Percentiles rank a stretch among this genome's conserved stretches.
Evolutionary conservation across 2,797 vertebrate species (phyloP).

Genomic region (Molossus molossus): DNA sequence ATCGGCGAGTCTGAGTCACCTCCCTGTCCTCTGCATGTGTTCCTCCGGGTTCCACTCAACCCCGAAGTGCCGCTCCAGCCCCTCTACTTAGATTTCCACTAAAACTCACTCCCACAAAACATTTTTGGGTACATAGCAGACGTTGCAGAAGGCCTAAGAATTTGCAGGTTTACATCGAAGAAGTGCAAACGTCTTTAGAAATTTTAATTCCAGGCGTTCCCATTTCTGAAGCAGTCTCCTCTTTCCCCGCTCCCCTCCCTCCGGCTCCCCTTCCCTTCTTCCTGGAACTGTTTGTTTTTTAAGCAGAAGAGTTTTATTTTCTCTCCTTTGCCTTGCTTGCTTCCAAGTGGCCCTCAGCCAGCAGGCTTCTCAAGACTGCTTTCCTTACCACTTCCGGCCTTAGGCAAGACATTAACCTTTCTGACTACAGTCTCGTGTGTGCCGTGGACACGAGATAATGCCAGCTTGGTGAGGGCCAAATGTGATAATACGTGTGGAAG

Average conservation of each 20-base stretch:
- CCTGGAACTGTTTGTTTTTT: not conserved
- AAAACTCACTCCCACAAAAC: not conserved
- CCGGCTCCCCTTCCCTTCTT: not conserved
- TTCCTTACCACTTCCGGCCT: not conserved
- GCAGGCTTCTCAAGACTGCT: not conserved
- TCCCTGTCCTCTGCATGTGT: fast-evolving
- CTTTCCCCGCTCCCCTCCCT: not conserved
- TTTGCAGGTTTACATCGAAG: slow-evolving; percentile 48
- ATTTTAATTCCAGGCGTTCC: not conserved
- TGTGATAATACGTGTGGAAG: not conserved
- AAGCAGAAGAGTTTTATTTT: not conserved
- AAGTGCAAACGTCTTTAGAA: not conserved
- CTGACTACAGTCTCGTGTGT: not conserved
- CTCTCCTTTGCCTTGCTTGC: not conserved
- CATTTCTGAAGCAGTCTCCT: not conserved
- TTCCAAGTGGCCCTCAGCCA: not conserved
- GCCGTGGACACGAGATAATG: not conserved
- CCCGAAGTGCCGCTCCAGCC: not conserved
- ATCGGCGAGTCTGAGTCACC: not conserved
- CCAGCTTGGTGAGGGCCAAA: not conserved
- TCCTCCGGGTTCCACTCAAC: not conserved
- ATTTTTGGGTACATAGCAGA: not conserved
- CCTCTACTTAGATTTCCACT: slow-evolving; percentile 1
- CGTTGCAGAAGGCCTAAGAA: slow-evolving; percentile 55
- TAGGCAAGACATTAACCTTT: not conserved